phyloP scores from a whole-genome alignment of 2,888 invertebrate species.

The Ochropleura plecta region DNA sequence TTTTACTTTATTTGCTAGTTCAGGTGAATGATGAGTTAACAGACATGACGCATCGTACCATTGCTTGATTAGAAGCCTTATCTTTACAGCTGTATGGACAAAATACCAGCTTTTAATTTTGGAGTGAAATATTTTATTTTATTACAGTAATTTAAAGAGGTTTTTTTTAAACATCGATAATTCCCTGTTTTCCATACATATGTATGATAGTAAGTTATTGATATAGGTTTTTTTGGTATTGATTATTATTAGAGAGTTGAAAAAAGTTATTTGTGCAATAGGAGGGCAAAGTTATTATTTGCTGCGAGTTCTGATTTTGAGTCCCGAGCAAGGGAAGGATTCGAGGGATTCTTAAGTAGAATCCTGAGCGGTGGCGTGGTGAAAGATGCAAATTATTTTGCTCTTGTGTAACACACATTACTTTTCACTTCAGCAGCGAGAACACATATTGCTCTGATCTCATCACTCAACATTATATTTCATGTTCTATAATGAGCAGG shows the following conservation, averaged over 20 bases:
- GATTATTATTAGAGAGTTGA: not conserved
- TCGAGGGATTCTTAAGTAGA: too few species aligned
- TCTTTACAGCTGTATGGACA: conserved; percentile 46
- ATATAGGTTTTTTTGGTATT: not conserved
- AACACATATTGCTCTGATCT: too few species aligned
- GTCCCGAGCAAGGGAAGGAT: too few species aligned
- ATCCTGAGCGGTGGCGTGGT: too few species aligned
- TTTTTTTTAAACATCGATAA: not conserved
- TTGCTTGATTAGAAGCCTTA: conserved; percentile 65
- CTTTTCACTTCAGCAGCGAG: too few species aligned
- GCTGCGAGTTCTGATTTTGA: too few species aligned
- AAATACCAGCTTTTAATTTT: conserved; percentile 14
- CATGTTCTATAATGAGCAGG: too few species aligned
- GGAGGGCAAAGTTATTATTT: too few species aligned
- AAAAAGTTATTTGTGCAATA: too few species aligned
- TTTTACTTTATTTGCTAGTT: conserved; percentile 47
- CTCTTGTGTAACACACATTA: too few species aligned
- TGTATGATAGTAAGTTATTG: not conserved
- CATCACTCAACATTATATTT: too few species aligned
- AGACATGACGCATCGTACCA: conserved; percentile 59
- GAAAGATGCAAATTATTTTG: too few species aligned
- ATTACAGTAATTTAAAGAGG: not conserved
- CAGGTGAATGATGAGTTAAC: conserved; percentile 35
- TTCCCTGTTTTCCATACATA: not conserved
- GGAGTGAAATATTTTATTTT: not conserved